Evolutionary conservation across 2,888 invertebrate genomes (phyloP).

Genomic region (Pristionchus arcanus): DNA sequence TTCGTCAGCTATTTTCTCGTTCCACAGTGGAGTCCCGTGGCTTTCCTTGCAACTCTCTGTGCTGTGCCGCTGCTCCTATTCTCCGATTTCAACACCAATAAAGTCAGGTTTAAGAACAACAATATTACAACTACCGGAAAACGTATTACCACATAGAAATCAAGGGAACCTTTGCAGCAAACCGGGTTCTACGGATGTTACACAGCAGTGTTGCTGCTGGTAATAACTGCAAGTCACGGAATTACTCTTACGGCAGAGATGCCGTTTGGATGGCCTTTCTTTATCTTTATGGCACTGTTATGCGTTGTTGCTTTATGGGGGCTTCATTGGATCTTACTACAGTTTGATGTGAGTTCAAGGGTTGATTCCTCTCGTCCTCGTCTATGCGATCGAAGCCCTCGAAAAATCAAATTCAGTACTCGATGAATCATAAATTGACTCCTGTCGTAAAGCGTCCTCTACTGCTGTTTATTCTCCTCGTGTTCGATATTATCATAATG

Average conservation of each 20-base stretch:
- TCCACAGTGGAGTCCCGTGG: not conserved
- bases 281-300: not conserved
- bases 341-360: no score
- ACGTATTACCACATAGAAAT: not conserved
- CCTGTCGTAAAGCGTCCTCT: not conserved
- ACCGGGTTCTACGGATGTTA: not conserved
- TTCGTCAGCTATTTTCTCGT: not conserved
- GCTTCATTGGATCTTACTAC: no score
- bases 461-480: not conserved
- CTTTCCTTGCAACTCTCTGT: not conserved
- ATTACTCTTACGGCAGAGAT: not conserved
- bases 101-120: not conserved
- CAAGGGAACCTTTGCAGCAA: not conserved
- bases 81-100: not conserved
- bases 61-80: not conserved
- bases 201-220: not conserved
- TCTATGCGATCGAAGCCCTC: no score
- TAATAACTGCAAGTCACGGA: not conserved
- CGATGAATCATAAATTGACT: no score
- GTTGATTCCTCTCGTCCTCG: no score
- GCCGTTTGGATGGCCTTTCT: not conserved
- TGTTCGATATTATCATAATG: not conserved
- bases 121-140: not conserved
- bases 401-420: no score
- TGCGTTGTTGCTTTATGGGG: no score